A percentile compares a stretch with the other conserved stretches of the same genome.
Evolutionary conservation across 2,888 invertebrate species (phyloP).

Genomic region (Timema podura): DNA sequence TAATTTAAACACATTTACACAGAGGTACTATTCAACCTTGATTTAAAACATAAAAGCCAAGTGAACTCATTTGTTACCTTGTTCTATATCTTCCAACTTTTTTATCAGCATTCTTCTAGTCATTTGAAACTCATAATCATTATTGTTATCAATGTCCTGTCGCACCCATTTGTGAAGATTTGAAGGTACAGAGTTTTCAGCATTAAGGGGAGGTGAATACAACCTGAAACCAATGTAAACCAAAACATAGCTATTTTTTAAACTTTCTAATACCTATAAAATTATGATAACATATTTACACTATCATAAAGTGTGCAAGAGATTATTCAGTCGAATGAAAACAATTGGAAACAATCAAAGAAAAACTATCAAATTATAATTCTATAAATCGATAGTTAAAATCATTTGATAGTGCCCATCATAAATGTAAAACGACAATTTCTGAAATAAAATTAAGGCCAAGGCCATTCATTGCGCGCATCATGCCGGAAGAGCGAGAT

Average conservation of each 20-base stretch:
- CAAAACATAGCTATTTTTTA: not conserved
- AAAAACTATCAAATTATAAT: too few species aligned
- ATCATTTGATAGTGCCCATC: too few species aligned
- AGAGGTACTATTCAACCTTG: too few species aligned
- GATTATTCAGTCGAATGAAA: not conserved
- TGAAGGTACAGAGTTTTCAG: conserved; percentile 21
- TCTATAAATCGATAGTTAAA: too few species aligned
- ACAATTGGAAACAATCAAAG: too few species aligned
- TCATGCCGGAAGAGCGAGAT: too few species aligned
- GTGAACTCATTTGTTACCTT: conserved; percentile 17
- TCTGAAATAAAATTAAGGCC: too few species aligned
- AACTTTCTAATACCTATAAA: not conserved
- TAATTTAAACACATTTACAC: too few species aligned
- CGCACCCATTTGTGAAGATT: conserved; percentile 34
- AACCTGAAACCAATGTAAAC: conserved; percentile 31
- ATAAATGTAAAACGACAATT: too few species aligned
- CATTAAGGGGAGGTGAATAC: conserved; percentile 31
- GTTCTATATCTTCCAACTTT: conserved; percentile 22
- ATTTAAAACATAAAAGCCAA: not conserved
- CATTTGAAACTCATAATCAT: conserved; percentile 21
- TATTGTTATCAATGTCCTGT: conserved; percentile 31
- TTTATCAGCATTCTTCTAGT: conserved; percentile 18
- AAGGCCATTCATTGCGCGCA: too few species aligned
- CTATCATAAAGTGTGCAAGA: not conserved
- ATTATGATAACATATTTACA: too few species aligned